phyloP scores from a whole-genome alignment of 2,113 vertebrate species.

The pig (Sus scrofa) region T2T-Sscrofa CM000822.6:72708501-72709000 shows the following conservation, averaged over 20 bases:
- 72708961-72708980: not conserved
- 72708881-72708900: constrained; percentile 49
- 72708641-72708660: not conserved
- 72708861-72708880: constrained; percentile 83
- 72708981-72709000: not conserved
- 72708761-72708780: constrained; percentile 40
- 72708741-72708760: not conserved
- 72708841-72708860: constrained; percentile 76
- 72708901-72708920: not conserved
- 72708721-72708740: not conserved
- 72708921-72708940: not conserved
- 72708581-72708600: not conserved
- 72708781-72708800: constrained; percentile 54
- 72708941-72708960: not conserved
- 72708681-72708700: not conserved
- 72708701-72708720: not conserved
- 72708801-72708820: constrained; percentile 51
- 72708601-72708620: not conserved
- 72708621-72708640: not conserved
- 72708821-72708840: constrained; percentile 68
- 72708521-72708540: too few species aligned
- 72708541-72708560: not conserved
- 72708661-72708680: not conserved
- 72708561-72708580: not conserved
- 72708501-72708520: too few species aligned